These are phyloP conservation scores for Acleris sparsana DNA, from an alignment of 2,888 invertebrate species.

Conservation along the genomic window DNA sequence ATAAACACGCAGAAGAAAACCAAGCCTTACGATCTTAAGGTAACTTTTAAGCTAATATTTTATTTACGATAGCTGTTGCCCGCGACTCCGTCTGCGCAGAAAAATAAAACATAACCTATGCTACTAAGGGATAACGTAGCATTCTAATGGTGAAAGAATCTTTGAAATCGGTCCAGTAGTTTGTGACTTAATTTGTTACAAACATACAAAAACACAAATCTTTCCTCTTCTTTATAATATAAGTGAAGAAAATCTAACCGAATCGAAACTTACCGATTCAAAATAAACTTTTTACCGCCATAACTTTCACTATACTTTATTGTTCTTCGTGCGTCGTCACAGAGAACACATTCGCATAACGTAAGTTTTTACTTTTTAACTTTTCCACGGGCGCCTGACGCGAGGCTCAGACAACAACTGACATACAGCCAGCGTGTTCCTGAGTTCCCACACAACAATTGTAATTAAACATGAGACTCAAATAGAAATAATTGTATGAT, in stretches of 20 bases:
- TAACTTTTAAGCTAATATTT: background rate
- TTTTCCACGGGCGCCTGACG: slow-evolving; percentile 5
- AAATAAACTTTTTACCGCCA: slow-evolving; percentile 19
- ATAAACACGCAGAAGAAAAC: background rate
- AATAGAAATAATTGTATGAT: slow-evolving; percentile 32
- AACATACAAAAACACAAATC: too few species aligned
- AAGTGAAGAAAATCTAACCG: slow-evolving; percentile 21
- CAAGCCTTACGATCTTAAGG: too few species aligned
- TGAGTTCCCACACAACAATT: slow-evolving; percentile 34
- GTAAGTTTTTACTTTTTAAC: background rate
- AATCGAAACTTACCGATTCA: slow-evolving; percentile 26
- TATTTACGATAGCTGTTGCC: too few species aligned
- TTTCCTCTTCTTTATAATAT: too few species aligned
- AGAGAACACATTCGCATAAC: background rate
- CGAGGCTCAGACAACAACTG: slow-evolving; percentile 17
- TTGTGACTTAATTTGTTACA: too few species aligned
- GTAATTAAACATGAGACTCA: slow-evolving; percentile 28
- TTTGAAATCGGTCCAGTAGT: too few species aligned
- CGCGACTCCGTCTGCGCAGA: too few species aligned
- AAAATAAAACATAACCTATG: too few species aligned
- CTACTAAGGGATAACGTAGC: too few species aligned
- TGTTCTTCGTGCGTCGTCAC: background rate
- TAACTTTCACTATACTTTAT: slow-evolving; percentile 30
- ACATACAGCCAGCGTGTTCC: background rate
- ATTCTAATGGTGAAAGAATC: too few species aligned